phyloP scores from a whole-genome alignment of 2,113 vertebrate species.

The Excalfactoria chinensis region DNA sequence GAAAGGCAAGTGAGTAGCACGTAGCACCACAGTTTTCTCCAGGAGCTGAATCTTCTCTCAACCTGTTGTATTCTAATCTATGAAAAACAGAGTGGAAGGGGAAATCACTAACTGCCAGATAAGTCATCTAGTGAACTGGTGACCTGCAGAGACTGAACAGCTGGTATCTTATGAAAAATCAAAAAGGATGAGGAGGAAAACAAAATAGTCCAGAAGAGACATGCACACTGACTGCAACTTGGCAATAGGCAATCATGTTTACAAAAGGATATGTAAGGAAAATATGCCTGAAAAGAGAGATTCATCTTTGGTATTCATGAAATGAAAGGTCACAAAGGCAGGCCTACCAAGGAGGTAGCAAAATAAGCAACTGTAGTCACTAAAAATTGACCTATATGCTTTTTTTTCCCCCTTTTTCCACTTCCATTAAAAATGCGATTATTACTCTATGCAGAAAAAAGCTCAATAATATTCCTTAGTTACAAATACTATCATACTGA shows the following conservation, averaged over 20 bases:
- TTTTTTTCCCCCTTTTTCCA: neutral
- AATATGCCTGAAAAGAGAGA: slow-evolving; percentile 8
- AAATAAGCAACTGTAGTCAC: neutral
- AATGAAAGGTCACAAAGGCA: slow-evolving; percentile 8
- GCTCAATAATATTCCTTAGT: neutral
- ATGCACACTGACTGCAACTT: rapidly evolving
- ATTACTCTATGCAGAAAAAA: neutral
- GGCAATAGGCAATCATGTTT: neutral
- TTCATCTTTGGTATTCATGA: slow-evolving; percentile 23
- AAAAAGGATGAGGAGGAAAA: neutral
- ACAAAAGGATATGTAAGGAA: slow-evolving; percentile 5
- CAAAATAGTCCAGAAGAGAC: neutral
- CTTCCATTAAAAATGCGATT: neutral
- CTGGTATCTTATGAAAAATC: neutral
- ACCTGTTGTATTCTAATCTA: neutral
- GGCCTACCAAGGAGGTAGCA: neutral
- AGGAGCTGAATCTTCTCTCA: neutral
- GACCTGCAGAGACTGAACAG: neutral
- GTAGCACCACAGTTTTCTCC: neutral
- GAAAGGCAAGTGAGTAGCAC: neutral
- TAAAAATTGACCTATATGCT: neutral
- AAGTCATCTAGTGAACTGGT: slow-evolving; percentile 1
- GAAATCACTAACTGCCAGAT: slow-evolving; percentile 16
- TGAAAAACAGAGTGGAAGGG: neutral
- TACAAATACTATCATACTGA: slow-evolving; percentile 65